Evolutionary conservation across 2,113 vertebrate species (phyloP), one percentile per base, ranked within the genome.

Genomic region (Pyrgilauda ruficollis): DNA sequence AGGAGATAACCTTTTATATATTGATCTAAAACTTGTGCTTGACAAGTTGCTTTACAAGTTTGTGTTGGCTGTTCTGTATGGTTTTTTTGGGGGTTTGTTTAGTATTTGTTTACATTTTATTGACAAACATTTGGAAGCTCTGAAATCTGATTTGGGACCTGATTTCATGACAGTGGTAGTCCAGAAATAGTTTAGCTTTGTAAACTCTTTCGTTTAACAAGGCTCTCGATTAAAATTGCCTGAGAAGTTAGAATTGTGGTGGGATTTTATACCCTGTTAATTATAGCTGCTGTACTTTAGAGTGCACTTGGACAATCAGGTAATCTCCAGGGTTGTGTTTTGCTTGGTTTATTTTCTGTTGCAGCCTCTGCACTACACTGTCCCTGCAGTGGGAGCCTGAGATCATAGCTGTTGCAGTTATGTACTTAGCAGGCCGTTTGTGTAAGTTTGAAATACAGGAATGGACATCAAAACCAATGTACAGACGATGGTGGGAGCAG

Each of bases 401-500:
- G 97, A 99, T 99, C 89, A 99, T 99, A 43, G 99, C 99, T 0
- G 99, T 99, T 47, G 99, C 99, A 3, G 99, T 99, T 75, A 99
- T 99, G 99, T 99, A 99, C 86, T 97, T 99, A 47, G 99, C 99
- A 2, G 99, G 99, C 21, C 99, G 99, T 18, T 97, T 99, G 87
- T 99, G 99, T 87, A 99, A 99, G 92, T 99, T 99, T 83, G 99
- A 99, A 94, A 99, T 99, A 90, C 99, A 99, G 94, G 99, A 99
- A 76, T 99, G 99, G 99, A 99, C 99, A 4, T 98, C 98, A 39
- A 99, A 99, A 89, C 99, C 99, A 87, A 98, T 99, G 23, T 99
- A 99, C 10, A 98, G 99, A 44, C 98, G 99, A 44, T 99, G 99
- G 99, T 99, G 99, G 99, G 99, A 99, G 93, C 99, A 99, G 95